phyloP scores from a whole-genome alignment of 2,888 invertebrate species.

The Tachina grossa region DNA sequence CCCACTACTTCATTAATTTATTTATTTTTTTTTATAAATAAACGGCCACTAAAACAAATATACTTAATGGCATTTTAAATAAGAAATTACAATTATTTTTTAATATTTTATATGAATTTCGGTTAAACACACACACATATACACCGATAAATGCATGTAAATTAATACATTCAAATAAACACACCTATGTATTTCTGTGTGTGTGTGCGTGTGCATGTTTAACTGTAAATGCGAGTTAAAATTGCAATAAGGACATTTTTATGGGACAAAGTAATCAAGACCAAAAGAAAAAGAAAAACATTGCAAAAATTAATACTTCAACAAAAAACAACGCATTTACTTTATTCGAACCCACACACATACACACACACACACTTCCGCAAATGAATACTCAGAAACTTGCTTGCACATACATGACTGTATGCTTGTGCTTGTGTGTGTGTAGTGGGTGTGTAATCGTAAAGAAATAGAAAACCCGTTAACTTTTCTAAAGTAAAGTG shows the following conservation, averaged over 20 bases:
- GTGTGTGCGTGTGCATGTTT: not conserved
- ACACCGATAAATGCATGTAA: slow-evolving; percentile 23
- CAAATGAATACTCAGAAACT: not conserved
- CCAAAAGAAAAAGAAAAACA: slow-evolving; percentile 15
- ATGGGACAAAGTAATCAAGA: slow-evolving; percentile 56
- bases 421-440: not conserved
- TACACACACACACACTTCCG: not conserved
- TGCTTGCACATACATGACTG: not conserved
- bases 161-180: slow-evolving; percentile 48
- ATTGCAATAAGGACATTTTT: slow-evolving; percentile 44
- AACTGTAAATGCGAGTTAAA: not conserved
- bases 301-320: slow-evolving; percentile 25
- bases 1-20: not conserved
- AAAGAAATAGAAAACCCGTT: slow-evolving; percentile 61
- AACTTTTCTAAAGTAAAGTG: slow-evolving; percentile 57
- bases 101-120: slow-evolving; percentile 82
- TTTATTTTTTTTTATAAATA: not conserved
- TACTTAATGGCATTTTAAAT: slow-evolving; percentile 83
- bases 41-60: slow-evolving; percentile 75
- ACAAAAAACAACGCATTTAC: slow-evolving; percentile 40
- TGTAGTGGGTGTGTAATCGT: not conserved
- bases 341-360: not conserved
- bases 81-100: slow-evolving; percentile 81
- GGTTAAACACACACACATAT: slow-evolving; percentile 58
- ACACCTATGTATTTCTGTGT: not conserved